Conservation (phyloP, 1,140 invertebrate genomes). For the Drosophila sp. region DNA sequence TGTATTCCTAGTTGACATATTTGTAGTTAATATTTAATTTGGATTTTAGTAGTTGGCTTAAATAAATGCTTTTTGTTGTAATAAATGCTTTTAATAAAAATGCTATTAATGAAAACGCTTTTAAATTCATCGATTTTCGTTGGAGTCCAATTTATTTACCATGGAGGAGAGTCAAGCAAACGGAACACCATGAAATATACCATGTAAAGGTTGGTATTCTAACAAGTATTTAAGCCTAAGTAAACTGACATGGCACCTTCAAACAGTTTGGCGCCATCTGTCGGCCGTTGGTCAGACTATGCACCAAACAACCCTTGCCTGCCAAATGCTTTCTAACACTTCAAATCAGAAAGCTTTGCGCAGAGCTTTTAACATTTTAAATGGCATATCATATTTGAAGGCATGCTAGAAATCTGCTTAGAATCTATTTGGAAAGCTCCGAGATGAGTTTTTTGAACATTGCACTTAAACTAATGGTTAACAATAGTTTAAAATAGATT, state of each 20-base stretch:
- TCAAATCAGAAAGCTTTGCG: slow-evolving; percentile 69
- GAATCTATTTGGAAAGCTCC: too few relatives aligned
- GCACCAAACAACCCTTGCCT: slow-evolving; percentile 32
- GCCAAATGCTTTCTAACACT: slow-evolving; percentile 72
- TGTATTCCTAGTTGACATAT: slow-evolving; percentile 32
- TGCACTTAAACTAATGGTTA: too few relatives aligned
- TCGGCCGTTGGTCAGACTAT: slow-evolving; percentile 25
- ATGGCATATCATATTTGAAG: neutral
- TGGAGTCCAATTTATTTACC: neutral
- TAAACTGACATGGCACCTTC: neutral
- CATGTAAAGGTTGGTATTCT: slow-evolving; percentile 9
- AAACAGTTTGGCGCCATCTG: slow-evolving; percentile 56
- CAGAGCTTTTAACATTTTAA: slow-evolving; percentile 34
- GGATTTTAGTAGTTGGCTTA: slow-evolving; percentile 38
- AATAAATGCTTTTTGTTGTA: slow-evolving; percentile 63
- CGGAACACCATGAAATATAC: neutral
- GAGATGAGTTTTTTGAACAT: too few relatives aligned
- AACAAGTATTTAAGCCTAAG: slow-evolving; percentile 17
- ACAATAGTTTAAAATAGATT: too few relatives aligned
- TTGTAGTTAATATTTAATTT: slow-evolving; percentile 54
- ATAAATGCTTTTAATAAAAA: slow-evolving; percentile 61
- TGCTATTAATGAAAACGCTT: slow-evolving; percentile 48
- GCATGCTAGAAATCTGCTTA: neutral
- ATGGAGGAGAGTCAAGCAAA: neutral
- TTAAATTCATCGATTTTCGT: slow-evolving; percentile 29